Conservation (phyloP, 2,888 invertebrate species). For the Cataglyphis livida region DNA sequence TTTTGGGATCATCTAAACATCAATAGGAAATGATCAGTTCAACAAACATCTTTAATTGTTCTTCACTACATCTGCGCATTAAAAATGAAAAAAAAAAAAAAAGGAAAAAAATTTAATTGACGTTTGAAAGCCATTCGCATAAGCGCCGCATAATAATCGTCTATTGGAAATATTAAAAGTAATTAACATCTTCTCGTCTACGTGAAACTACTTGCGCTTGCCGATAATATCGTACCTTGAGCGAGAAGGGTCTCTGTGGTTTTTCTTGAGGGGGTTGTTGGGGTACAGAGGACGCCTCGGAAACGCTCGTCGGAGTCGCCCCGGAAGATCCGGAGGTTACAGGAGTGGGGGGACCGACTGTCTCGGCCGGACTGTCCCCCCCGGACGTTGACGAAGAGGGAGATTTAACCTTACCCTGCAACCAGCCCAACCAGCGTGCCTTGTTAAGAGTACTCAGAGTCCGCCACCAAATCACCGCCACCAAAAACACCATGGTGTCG, state of each 20-base stretch:
- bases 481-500: conserved; percentile 70
- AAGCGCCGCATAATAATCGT: conserved; percentile 65
- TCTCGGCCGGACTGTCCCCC: conserved; percentile 84
- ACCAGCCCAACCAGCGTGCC: conserved; percentile 84
- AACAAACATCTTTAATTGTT: conserved; percentile 34
- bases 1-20: conserved; percentile 52
- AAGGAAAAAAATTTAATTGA: conserved; percentile 38
- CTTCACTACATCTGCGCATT: conserved; percentile 46
- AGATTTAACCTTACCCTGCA: conserved; percentile 86
- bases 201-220: conserved; percentile 50
- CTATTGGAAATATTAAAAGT: conserved; percentile 55
- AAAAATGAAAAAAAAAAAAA: conserved; percentile 43
- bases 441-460: conserved; percentile 83
- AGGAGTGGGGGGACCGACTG: conserved; percentile 80
- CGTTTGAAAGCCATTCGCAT: conserved; percentile 69
- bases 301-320: conserved; percentile 80
- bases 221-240: conserved; percentile 86
- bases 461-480: conserved; percentile 77
- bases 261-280: conserved; percentile 85
- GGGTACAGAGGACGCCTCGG: conserved; percentile 79
- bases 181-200: conserved; percentile 49
- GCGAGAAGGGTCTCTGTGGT: conserved; percentile 88
- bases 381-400: conserved; percentile 85
- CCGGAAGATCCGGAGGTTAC: conserved; percentile 82
- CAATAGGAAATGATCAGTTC: conserved; percentile 45